Percentiles rank a stretch among this genome's conserved stretches.
Evolutionary conservation across 2,888 invertebrate genomes (phyloP).

Genomic region (Synanthedon tipuliformis): DNA sequence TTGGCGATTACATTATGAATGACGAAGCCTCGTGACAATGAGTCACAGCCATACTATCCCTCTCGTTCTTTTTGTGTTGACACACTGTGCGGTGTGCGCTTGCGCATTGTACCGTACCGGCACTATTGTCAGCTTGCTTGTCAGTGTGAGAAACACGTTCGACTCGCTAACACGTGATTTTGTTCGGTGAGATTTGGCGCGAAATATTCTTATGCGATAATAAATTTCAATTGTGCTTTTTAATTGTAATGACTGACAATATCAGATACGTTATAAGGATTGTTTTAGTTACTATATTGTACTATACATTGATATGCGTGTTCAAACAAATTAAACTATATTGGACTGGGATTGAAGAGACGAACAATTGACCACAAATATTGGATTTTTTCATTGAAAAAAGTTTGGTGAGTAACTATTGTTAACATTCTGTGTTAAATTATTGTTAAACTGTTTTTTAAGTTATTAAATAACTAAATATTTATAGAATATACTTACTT

Average conservation of each 20-base stretch:
- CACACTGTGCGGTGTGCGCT: conserved; percentile 47
- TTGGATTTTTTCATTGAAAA: conserved; percentile 9
- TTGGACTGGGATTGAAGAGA: conserved; percentile 30
- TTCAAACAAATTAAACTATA: conserved; percentile 46
- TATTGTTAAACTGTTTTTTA: too few species aligned
- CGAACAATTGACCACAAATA: conserved; percentile 13
- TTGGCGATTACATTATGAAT: conserved; percentile 34
- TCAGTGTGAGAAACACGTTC: conserved; percentile 35
- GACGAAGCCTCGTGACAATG: conserved; percentile 53
- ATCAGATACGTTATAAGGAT: conserved; percentile 41
- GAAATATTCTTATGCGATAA: conserved; percentile 7
- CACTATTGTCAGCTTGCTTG: conserved; percentile 17
- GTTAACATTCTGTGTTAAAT: background rate
- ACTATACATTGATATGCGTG: conserved; percentile 45
- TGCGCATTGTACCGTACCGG: conserved; percentile 50
- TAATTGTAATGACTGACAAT: conserved; percentile 44
- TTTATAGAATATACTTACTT: too few species aligned
- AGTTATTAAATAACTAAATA: too few species aligned
- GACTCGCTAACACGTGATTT: conserved; percentile 5
- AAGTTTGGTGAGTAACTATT: background rate
- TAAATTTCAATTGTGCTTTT: conserved; percentile 4
- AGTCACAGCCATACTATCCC: conserved; percentile 32
- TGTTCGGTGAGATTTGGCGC: conserved; percentile 29
- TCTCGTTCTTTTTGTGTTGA: conserved; percentile 5
- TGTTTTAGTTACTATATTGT: conserved; percentile 42